These are phyloP conservation scores for Chromoteleia sp. DNA, from an alignment of 2,888 invertebrate genomes.

Conservation along the genomic window DNA sequence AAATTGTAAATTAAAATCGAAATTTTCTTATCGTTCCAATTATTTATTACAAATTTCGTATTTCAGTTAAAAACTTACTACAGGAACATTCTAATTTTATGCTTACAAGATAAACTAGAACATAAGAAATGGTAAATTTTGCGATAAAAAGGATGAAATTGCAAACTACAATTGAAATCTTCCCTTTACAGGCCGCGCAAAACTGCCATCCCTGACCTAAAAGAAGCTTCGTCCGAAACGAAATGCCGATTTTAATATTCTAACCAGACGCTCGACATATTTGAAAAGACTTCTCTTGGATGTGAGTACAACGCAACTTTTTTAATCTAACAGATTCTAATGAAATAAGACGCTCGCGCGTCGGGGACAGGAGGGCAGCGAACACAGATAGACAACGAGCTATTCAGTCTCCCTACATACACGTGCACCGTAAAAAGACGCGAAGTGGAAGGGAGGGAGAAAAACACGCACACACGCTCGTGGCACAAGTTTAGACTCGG, in stretches of 20 bases:
- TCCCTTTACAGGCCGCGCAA: too few species aligned
- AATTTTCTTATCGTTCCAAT: too few species aligned
- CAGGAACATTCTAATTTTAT: too few species aligned
- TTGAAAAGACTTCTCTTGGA: constrained; percentile 25
- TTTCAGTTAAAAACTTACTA: too few species aligned
- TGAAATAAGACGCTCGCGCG: constrained; percentile 59
- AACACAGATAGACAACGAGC: constrained; percentile 60
- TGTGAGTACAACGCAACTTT: constrained; percentile 40
- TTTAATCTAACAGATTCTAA: constrained; percentile 63
- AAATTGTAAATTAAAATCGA: too few species aligned
- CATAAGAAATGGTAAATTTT: too few species aligned
- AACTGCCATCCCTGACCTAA: constrained; percentile 28
- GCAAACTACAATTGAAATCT: too few species aligned
- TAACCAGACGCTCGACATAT: constrained; percentile 31
- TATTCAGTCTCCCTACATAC: constrained; percentile 57
- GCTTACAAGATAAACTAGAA: too few species aligned
- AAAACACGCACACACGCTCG: too few species aligned
- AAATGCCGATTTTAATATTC: constrained; percentile 31
- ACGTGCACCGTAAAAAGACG: constrained; percentile 51
- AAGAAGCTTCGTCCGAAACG: not conserved
- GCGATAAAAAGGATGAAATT: too few species aligned
- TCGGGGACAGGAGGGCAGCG: constrained; percentile 2
- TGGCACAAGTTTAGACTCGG: constrained; percentile 48
- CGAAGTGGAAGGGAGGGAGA: constrained; percentile 17
- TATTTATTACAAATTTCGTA: too few species aligned